Percentiles rank a stretch among this genome's conserved stretches.
phyloP scores from a whole-genome alignment of 1,140 invertebrate genomes.

The Drosophila nebulosa region DNA sequence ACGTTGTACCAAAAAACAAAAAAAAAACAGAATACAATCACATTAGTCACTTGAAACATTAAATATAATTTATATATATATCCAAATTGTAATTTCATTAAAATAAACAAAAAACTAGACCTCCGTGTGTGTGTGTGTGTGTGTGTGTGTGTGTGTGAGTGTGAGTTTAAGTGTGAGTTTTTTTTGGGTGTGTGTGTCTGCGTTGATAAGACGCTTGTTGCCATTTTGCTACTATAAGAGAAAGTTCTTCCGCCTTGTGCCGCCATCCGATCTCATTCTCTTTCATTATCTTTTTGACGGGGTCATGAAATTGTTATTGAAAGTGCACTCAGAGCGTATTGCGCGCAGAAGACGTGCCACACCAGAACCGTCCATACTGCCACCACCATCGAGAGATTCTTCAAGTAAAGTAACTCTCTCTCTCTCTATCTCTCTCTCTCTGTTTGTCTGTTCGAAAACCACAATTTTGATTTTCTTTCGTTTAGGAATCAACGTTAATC shows the following conservation, averaged over 20 bases:
- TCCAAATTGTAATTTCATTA: not conserved
- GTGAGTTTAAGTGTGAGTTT: not conserved
- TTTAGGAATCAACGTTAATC: conserved; percentile 60
- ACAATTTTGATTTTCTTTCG: not conserved
- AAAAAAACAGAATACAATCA: conserved; percentile 24
- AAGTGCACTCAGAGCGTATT: conserved; percentile 73
- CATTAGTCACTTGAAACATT: not conserved
- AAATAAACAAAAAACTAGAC: conserved; percentile 11
- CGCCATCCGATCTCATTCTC: not conserved
- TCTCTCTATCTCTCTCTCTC: not conserved
- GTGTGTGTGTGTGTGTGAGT: not conserved
- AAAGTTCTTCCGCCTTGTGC: not conserved
- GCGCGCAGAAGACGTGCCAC: conserved; percentile 61
- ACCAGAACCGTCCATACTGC: conserved; percentile 34
- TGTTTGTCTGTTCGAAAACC: not conserved
- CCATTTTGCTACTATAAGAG: conserved; percentile 4
- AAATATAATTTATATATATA: not conserved
- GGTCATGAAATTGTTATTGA: conserved; percentile 72
- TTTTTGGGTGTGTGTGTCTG: not conserved
- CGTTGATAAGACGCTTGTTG: conserved; percentile 22
- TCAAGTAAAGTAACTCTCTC: conserved; percentile 18
- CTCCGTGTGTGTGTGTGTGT: not conserved
- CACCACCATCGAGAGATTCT: conserved; percentile 26
- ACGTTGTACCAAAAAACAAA: no score
- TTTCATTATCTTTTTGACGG: not conserved